Percentiles rank a stretch among this genome's conserved stretches.
These are phyloP conservation scores for Tenthredo distinguenda DNA, from an alignment of 2,888 invertebrate species.

Conservation along the genomic window DNA sequence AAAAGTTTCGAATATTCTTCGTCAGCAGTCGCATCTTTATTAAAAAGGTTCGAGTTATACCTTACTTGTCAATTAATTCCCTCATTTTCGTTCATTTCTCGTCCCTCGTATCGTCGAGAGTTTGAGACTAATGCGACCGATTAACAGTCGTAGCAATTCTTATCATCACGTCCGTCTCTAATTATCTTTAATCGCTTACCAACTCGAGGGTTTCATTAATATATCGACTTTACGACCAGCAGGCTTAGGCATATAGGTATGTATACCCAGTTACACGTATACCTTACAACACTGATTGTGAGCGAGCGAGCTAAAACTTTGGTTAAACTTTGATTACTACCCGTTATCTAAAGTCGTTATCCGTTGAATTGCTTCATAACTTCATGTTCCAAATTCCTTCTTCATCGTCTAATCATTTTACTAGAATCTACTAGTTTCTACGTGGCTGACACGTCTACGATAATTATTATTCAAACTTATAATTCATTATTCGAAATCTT, in stretches of 20 bases:
- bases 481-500: neutral
- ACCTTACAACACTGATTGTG: neutral
- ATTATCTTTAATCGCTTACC: slow-evolving; percentile 42
- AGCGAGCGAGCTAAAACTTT: neutral
- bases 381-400: slow-evolving; percentile 25
- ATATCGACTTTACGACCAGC: slow-evolving; percentile 27
- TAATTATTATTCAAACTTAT: neutral
- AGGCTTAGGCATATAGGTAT: neutral
- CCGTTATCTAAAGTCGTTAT: slow-evolving; percentile 50
- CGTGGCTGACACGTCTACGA: neutral
- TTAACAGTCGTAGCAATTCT: slow-evolving; percentile 21
- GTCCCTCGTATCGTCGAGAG: neutral
- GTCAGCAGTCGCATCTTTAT: neutral
- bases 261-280: neutral
- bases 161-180: slow-evolving; percentile 36
- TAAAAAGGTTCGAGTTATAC: neutral
- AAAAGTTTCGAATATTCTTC: neutral
- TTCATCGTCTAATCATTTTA: slow-evolving; percentile 23
- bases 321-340: slow-evolving; percentile 45
- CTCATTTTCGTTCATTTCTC: neutral
- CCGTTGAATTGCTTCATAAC: slow-evolving; percentile 37
- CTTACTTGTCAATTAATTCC: neutral
- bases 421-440: neutral
- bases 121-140: neutral
- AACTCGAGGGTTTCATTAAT: slow-evolving; percentile 22